These are phyloP conservation scores for Ferrisia virgata DNA, from an alignment of 2,888 invertebrate species.

Conservation along the genomic window DNA sequence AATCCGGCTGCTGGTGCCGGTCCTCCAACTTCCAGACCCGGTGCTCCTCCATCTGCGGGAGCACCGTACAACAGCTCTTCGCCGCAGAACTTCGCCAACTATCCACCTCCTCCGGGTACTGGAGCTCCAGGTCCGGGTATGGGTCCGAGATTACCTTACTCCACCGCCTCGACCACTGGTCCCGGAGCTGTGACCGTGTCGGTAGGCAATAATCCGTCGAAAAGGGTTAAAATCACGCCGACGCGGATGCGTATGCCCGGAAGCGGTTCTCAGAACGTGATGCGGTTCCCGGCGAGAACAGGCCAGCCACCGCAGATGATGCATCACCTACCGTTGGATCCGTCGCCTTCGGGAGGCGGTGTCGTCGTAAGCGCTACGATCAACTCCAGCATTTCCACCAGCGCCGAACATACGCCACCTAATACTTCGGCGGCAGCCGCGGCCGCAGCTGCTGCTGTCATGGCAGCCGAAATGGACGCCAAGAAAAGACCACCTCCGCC, in stretches of 20 bases:
- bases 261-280: not conserved
- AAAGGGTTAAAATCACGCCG: conserved; percentile 42
- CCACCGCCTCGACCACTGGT: conserved; percentile 40
- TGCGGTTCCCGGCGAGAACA: not conserved
- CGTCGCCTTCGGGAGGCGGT: not conserved
- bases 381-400: not conserved
- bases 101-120: not conserved
- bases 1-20: not conserved
- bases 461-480: not conserved
- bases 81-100: not conserved
- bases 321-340: not conserved
- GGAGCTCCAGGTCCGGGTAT: not conserved
- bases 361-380: not conserved
- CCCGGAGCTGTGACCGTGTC: not conserved
- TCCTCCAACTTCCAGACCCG: not conserved
- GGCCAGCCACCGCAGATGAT: not conserved
- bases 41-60: not conserved
- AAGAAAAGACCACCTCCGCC: not conserved
- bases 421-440: not conserved
- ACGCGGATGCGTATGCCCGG: conserved; percentile 31
- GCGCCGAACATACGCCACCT: not conserved
- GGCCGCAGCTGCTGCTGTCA: too few species aligned
- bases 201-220: conserved; percentile 16
- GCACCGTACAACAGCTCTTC: not conserved
- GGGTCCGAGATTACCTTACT: conserved; percentile 11